These are phyloP conservation scores for Montipora capricornis DNA, from an alignment of 64 coral and sea anemone species.

Conservation along the genomic window DNA sequence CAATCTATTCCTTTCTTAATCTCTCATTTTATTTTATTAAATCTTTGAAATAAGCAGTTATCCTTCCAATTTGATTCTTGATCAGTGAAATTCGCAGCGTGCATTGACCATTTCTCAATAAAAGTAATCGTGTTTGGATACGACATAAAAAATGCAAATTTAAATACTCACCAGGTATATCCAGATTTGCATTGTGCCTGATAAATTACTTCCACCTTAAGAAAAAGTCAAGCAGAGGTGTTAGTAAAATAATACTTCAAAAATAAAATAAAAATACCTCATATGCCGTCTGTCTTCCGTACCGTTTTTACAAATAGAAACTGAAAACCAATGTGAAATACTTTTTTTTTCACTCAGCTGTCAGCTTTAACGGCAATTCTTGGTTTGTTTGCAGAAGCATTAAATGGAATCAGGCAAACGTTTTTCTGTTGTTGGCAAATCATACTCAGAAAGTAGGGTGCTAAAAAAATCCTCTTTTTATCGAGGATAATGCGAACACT, in stretches of 20 bases:
- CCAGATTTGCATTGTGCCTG: slow-evolving; percentile 41
- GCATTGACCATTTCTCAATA: too few relatives aligned
- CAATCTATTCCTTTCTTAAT: too few relatives aligned
- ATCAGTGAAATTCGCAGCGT: too few relatives aligned
- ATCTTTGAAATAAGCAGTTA: too few relatives aligned
- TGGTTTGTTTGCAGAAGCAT: slow-evolving; percentile 16
- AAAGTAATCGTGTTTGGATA: background rate
- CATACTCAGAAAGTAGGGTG: background rate
- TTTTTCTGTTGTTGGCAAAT: background rate
- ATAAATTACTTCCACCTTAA: background rate
- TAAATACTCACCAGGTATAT: slow-evolving; percentile 21
- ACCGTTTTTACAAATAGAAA: too few relatives aligned
- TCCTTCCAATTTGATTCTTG: too few relatives aligned
- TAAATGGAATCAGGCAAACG: background rate
- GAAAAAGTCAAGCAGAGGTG: background rate
- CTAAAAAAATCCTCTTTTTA: background rate
- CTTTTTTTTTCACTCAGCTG: too few relatives aligned
- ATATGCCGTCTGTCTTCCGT: background rate
- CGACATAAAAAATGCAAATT: background rate
- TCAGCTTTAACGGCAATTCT: background rate
- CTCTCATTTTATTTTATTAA: too few relatives aligned
- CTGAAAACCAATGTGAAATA: too few relatives aligned
- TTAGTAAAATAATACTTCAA: background rate
- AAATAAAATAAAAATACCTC: background rate
- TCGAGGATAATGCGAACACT: background rate